Conservation (phyloP, 2,113 vertebrate species). For the Platichthys stellatus region DNA sequence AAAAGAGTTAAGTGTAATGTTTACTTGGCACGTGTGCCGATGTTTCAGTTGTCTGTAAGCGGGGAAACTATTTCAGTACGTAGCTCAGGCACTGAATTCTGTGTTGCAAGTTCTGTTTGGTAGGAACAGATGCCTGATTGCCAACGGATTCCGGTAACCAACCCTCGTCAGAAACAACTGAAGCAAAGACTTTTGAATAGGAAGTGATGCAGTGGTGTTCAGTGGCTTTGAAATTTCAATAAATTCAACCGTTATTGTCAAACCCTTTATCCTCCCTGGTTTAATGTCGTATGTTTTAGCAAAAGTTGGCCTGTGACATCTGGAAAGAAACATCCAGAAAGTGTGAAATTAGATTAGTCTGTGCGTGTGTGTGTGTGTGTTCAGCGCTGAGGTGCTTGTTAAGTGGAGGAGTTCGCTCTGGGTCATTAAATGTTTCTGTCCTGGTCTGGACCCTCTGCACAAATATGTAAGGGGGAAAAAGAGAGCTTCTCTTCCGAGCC, state of each 20-base stretch:
- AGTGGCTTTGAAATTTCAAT: not conserved
- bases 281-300: not conserved
- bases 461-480: slow-evolving; percentile 21
- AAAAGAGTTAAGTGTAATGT: not conserved
- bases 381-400: slow-evolving; percentile 8
- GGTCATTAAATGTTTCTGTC: slow-evolving; percentile 25
- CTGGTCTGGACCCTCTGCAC: slow-evolving; percentile 34
- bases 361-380: not conserved
- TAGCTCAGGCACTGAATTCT: too few relatives aligned
- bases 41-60: not conserved
- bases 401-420: slow-evolving; percentile 7
- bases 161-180: too few relatives aligned
- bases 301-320: slow-evolving; percentile 20
- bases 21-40: too few relatives aligned
- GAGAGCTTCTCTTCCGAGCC: slow-evolving; percentile 21
- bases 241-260: not conserved
- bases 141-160: too few relatives aligned
- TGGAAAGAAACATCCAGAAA: slow-evolving; percentile 14
- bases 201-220: too few relatives aligned
- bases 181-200: too few relatives aligned
- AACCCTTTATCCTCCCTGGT: too few relatives aligned
- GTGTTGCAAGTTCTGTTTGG: too few relatives aligned
- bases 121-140: too few relatives aligned
- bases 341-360: not conserved
- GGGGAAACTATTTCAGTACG: not conserved